These are phyloP conservation scores for Vimba vimba DNA, from an alignment of 2,113 vertebrate genomes.

Conservation along the genomic window DNA sequence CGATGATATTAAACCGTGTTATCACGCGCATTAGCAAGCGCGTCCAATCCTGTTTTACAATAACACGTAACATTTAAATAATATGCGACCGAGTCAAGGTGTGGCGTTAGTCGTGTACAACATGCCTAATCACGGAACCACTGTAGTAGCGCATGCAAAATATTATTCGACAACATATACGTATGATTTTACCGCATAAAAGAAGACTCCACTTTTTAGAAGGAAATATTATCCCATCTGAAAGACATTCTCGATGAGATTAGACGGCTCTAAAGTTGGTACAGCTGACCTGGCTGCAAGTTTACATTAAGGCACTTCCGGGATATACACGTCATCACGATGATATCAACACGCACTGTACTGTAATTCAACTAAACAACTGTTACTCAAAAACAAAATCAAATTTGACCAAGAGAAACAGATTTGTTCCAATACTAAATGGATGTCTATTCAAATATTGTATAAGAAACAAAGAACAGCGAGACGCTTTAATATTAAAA, in stretches of 20 bases:
- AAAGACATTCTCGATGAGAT: constrained; percentile 3
- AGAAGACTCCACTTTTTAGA: constrained; percentile 13
- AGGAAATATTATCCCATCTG: background rate
- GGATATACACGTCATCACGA: background rate
- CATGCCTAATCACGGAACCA: background rate
- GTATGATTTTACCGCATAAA: background rate
- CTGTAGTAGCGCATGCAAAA: background rate
- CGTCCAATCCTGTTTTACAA: background rate
- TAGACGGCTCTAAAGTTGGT: background rate
- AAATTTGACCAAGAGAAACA: background rate
- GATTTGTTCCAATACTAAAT: background rate
- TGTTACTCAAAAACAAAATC: background rate
- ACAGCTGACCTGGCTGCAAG: constrained; percentile 13
- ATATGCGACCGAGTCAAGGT: background rate
- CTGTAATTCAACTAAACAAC: too few species aligned
- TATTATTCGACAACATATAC: background rate
- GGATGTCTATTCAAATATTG: background rate
- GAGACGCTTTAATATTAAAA: background rate
- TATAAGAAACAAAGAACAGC: background rate
- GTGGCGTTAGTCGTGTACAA: constrained; percentile 7
- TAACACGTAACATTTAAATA: background rate
- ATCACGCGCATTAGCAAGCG: background rate
- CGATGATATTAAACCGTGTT: background rate
- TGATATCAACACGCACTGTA: background rate
- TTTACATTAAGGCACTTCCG: constrained; percentile 52